These are phyloP conservation scores for Hyles lineata DNA, from an alignment of 2,888 invertebrate genomes.

Conservation along the genomic window DNA sequence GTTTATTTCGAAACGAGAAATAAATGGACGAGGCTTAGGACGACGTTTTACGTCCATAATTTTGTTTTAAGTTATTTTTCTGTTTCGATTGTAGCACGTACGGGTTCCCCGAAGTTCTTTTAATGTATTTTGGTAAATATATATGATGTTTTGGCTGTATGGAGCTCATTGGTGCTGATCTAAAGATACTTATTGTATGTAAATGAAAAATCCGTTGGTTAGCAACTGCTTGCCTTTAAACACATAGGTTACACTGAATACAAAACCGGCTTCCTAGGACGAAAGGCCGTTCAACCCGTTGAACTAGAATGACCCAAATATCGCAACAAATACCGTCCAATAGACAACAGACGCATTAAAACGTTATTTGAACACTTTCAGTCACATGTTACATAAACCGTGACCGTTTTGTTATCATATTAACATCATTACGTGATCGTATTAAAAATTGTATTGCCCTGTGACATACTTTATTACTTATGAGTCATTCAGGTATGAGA, in stretches of 20 bases:
- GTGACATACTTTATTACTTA: not conserved
- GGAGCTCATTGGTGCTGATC: not conserved
- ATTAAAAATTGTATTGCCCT: slow-evolving; percentile 5
- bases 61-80: slow-evolving; percentile 27
- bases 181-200: too few relatives aligned
- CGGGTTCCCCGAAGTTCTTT: slow-evolving; percentile 9
- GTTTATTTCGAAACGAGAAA: slow-evolving; percentile 29
- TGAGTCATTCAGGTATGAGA: not conserved
- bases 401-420: slow-evolving; percentile 9
- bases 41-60: slow-evolving; percentile 21
- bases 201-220: not conserved
- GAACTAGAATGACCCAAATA: slow-evolving; percentile 78
- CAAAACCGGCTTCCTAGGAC: slow-evolving; percentile 66
- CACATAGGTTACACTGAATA: slow-evolving; percentile 38
- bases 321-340: slow-evolving; percentile 63
- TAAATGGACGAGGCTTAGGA: slow-evolving; percentile 19
- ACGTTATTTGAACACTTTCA: slow-evolving; percentile 46
- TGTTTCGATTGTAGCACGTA: slow-evolving; percentile 16
- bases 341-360: slow-evolving; percentile 45
- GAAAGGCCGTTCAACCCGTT: slow-evolving; percentile 71
- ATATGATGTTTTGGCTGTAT: not conserved
- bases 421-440: slow-evolving; percentile 20
- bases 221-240: slow-evolving; percentile 14
- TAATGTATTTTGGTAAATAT: slow-evolving; percentile 3
- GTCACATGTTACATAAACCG: slow-evolving; percentile 35